Conservation (phyloP, 2,797 vertebrate species). For the Knipowitschia caucasica region DNA sequence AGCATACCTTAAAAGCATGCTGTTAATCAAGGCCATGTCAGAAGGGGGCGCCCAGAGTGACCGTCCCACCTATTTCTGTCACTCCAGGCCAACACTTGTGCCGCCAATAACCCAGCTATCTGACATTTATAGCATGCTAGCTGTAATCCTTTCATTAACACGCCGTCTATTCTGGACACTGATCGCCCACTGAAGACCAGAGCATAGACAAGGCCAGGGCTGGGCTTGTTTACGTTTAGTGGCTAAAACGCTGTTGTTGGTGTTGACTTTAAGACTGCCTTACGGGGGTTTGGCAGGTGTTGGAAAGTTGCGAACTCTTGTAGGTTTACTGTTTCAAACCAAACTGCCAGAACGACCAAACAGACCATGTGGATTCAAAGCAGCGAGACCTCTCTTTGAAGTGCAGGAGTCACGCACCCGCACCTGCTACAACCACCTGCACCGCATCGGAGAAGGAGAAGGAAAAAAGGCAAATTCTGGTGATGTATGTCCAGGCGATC, state of each 20-base stretch:
- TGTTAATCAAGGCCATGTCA: slow-evolving; percentile 53
- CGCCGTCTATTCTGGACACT: slow-evolving; percentile 63
- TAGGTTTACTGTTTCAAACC: slow-evolving; percentile 32
- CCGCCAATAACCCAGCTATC: slow-evolving; percentile 57
- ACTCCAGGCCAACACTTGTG: slow-evolving; percentile 52
- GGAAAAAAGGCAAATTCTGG: neutral
- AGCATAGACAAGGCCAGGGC: slow-evolving; percentile 11
- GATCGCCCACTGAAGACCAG: slow-evolving; percentile 53
- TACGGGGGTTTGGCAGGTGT: slow-evolving; percentile 32
- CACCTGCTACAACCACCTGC: slow-evolving; percentile 28
- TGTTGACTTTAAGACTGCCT: slow-evolving; percentile 9
- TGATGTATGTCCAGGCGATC: slow-evolving; percentile 9
- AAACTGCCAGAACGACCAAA: slow-evolving; percentile 23
- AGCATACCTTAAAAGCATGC: slow-evolving; percentile 58
- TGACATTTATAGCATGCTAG: slow-evolving; percentile 64
- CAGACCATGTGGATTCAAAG: slow-evolving; percentile 24
- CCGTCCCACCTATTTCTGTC: slow-evolving; percentile 67
- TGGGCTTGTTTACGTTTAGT: slow-evolving; percentile 31
- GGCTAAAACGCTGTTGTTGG: slow-evolving; percentile 37
- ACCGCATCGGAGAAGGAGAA: too few relatives aligned
- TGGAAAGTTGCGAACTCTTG: slow-evolving; percentile 27
- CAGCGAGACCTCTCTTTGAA: slow-evolving; percentile 15
- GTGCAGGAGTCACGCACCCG: slow-evolving; percentile 36
- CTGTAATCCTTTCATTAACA: slow-evolving; percentile 72
- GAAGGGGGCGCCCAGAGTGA: slow-evolving; percentile 43